Evolutionary conservation across 53 echinoderm and acorn worm genomes (phyloP).

Genomic region (Echinometra lucunter): DNA sequence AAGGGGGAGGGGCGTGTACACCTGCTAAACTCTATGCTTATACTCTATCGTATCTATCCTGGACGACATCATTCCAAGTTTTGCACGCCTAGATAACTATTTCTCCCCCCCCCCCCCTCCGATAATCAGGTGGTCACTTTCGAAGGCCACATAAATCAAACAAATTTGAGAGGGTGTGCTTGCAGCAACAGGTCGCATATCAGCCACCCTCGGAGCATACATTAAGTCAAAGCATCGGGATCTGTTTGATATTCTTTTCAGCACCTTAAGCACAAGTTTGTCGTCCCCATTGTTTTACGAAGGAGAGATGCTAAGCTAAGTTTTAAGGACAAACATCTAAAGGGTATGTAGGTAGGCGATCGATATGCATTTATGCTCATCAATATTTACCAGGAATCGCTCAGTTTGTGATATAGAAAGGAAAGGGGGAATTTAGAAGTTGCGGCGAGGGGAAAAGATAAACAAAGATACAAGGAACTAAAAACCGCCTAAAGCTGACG

Average conservation of each 20-base stretch:
- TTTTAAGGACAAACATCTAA: slow-evolving; percentile 56
- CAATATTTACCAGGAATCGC: slow-evolving; percentile 39
- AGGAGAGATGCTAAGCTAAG: slow-evolving; percentile 12
- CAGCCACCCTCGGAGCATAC: background rate
- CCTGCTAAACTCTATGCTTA: too few relatives aligned
- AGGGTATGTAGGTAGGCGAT: slow-evolving; percentile 23
- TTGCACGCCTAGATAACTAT: background rate
- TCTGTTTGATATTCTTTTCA: background rate
- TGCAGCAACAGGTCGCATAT: background rate
- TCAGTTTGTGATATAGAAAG: background rate
- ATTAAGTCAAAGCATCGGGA: background rate
- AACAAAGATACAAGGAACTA: slow-evolving; percentile 28
- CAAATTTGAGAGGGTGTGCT: background rate
- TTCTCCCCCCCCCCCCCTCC: background rate
- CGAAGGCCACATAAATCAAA: background rate
- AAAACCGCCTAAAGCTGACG: background rate
- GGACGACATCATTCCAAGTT: too few relatives aligned
- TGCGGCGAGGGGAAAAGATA: background rate
- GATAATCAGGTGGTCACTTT: background rate
- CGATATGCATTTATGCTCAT: slow-evolving; percentile 59
- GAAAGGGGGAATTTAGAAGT: background rate
- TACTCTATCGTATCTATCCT: too few relatives aligned
- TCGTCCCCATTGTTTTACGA: slow-evolving; percentile 2
- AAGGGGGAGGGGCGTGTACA: too few relatives aligned
- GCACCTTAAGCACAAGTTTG: background rate